phyloP scores from a whole-genome alignment of 2,113 vertebrate species.

The Mungos mungo region DNA sequence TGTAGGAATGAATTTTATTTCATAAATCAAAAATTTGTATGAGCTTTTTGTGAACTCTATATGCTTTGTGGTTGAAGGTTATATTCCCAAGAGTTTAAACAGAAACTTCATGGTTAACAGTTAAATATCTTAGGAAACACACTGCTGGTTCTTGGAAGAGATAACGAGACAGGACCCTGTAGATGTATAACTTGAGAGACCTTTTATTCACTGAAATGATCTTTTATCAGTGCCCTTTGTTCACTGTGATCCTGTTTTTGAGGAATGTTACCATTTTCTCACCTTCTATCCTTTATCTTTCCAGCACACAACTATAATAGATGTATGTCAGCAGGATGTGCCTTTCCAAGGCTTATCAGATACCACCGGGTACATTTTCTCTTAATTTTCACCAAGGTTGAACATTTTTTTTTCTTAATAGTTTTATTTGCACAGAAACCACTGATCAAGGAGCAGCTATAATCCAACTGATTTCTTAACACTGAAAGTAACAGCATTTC shows the following conservation, averaged over 20 bases:
- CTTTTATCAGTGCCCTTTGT: constrained; percentile 24
- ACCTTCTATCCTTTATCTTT: constrained; percentile 16
- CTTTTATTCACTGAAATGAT: neutral
- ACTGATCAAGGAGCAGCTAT: neutral
- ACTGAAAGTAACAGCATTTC: neutral
- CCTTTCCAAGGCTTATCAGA: neutral
- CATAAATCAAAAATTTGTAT: neutral
- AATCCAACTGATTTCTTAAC: neutral
- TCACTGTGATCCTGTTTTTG: neutral
- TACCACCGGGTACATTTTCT: neutral
- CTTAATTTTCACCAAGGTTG: constrained; percentile 13
- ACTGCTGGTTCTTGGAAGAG: neutral
- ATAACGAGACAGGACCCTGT: neutral
- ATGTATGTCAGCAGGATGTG: neutral
- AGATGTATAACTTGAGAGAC: neutral
- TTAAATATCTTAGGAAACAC: neutral
- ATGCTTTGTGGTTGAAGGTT: constrained; percentile 12
- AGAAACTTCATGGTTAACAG: neutral
- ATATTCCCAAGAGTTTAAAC: neutral
- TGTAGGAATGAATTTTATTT: constrained; percentile 2
- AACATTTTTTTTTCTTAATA: neutral
- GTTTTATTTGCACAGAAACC: neutral
- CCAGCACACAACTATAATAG: neutral
- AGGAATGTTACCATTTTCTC: constrained; percentile 2
- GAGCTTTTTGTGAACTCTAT: neutral